Evolutionary conservation across 2,888 invertebrate genomes (phyloP), one percentile per base, ranked within the genome.

Genomic region (Branchipolynoe longqiensis): DNA sequence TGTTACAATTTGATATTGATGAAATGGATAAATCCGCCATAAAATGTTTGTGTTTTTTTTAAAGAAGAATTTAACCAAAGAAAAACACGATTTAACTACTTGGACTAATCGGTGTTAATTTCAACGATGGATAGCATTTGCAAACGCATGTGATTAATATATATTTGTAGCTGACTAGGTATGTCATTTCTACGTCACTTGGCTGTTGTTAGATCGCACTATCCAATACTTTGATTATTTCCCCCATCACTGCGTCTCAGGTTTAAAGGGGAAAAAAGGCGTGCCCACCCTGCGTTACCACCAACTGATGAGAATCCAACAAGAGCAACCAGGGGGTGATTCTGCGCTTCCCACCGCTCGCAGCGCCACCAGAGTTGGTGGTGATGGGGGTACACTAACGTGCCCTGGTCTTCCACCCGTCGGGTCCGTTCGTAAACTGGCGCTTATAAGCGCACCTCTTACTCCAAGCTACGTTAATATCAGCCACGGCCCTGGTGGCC

Each of bases 361-460:
- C 1, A 18, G 40, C 1, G 18, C 25, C 73, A 28, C 12, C 28
- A 48, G n/a, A n/a, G n/a, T n/a, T n/a, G n/a, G n/a, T n/a, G n/a
- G n/a, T n/a, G n/a, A n/a, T n/a, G n/a, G n/a, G n/a, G n/a, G n/a
- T n/a, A n/a, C n/a, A n/a, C n/a, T n/a, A n/a, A n/a, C n/a, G n/a
- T n/a, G 28, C 54, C 31, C 78, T 25, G 28, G 54, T 28, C 78
- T 78, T 1, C 78, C 78, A 18, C 78, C 78, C 12, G 78, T 78
- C 28, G 78, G 78, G 54, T 78, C 78, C 31, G 78, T 78, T 54
- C 78, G 78, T 25, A 78, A 78, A 78, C 78, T 78, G 54, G 28
- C 78, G 25, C 41, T 78, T 41, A 78, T 78, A 25, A 78, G 54
- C 33, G 78, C 78, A 14, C 78, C 41, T 18, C 41, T 78, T 48